These are phyloP conservation scores for Anneissia japonica DNA, from an alignment of 35 echinoderm and acorn worm species.

Conservation along the genomic window DNA sequence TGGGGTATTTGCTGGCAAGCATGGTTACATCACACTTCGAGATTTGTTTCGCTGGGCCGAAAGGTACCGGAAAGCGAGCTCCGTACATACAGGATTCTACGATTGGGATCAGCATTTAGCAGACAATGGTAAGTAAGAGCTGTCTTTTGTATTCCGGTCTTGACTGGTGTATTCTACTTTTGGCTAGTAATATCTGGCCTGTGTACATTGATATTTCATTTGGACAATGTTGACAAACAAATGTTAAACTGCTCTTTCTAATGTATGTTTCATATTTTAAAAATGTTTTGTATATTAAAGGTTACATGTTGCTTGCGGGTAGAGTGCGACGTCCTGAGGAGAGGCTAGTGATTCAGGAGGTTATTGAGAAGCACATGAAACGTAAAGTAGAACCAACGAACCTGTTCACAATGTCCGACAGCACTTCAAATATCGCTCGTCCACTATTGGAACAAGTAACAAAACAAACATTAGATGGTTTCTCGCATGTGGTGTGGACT, in stretches of 20 bases:
- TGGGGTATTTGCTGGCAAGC: constrained; percentile 88
- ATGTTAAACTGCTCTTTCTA: neutral
- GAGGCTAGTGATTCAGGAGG: constrained; percentile 51
- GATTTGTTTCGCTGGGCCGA: constrained; percentile 94
- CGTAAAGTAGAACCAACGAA: constrained; percentile 57
- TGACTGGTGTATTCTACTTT: too few relatives aligned
- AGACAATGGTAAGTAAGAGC: constrained; percentile 74
- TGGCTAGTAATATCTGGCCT: neutral
- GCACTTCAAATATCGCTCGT: constrained; percentile 55
- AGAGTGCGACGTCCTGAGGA: constrained; percentile 69
- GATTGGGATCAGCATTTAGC: constrained; percentile 97
- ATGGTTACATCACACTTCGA: constrained; percentile 83
- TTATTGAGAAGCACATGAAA: constrained; percentile 74
- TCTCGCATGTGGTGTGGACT: constrained; percentile 87
- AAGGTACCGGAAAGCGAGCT: constrained; percentile 62
- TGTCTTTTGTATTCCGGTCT: too few relatives aligned
- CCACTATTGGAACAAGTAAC: constrained; percentile 61
- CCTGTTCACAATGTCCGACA: constrained; percentile 51
- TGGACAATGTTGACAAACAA: too few relatives aligned
- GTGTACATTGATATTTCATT: neutral
- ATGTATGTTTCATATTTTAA: neutral
- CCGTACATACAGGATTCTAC: constrained; percentile 38
- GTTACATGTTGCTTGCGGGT: constrained; percentile 80
- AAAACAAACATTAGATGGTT: constrained; percentile 32
- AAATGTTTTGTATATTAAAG: constrained; percentile 18